Base-by-base conservation (phyloP, 2,888 invertebrate genomes). In the Hydrotaea diabolus region DNA sequence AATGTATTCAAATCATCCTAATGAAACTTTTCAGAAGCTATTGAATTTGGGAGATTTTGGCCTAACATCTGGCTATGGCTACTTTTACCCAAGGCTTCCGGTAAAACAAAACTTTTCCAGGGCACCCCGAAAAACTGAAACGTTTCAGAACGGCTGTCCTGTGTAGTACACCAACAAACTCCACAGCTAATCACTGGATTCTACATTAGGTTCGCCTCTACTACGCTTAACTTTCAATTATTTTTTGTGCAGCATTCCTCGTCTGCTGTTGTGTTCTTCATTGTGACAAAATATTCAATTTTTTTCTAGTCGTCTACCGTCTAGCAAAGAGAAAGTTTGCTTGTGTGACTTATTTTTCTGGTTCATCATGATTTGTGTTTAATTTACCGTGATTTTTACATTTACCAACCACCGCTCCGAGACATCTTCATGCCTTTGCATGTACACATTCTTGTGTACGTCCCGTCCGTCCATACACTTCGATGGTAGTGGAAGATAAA, bases 271-370 rank as follows among this genome's bases (percentile, higher is more conserved):
- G 49, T 39, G 49, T 7, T 49, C 49, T 13, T 13, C 49, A 49
- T n/a, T 49, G 49, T 57, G 55, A 57, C 31, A 31, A 62, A 26
- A 62, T 62, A 31, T 62, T 31, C n/a, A 1, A 49, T 49, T 13
- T 49, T 49, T 15, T 31, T 31, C 31, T 31, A n/a, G 49, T n/a
- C n/a, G 59, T 17, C 69, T 43, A 71, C 85, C 88, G 89, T 87
- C 88, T 88, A 89, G 87, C 86, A 88, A 85, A 87, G 86, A 83
- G 88, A 90, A 90, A 89, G 89, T 90, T 90, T 89, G 31, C 7
- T 31, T 31, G 23, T 88, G 31, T 46, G 13, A 1, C 21, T 43
- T 23, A 46, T 69, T 69, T 39, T 73, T 81, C 78, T 78, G 9
- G 49, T 78, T 81, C 66, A 73, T 82, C 31, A 69, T 89, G 89